Conservation (phyloP, 2,888 invertebrate species). For the Brassicogethes aeneus region DNA sequence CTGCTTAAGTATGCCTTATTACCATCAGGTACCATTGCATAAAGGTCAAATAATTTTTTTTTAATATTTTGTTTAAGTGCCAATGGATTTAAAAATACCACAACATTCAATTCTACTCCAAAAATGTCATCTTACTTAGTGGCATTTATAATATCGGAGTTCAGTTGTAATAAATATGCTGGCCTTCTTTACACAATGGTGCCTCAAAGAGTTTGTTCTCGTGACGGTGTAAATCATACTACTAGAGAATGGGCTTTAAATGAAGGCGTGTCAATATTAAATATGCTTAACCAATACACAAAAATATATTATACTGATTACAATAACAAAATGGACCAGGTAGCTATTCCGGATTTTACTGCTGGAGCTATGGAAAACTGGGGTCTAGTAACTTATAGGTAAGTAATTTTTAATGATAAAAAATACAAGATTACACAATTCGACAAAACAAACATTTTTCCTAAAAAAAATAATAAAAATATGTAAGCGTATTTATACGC, state of each 20-base stretch:
- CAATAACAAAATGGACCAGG: slow-evolving; percentile 65
- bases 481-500: too few relatives aligned
- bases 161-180: slow-evolving; percentile 36
- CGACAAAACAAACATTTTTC: too few relatives aligned
- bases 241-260: slow-evolving; percentile 16
- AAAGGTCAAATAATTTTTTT: too few relatives aligned
- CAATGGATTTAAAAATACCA: too few relatives aligned
- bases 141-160: slow-evolving; percentile 76
- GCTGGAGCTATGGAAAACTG: slow-evolving; percentile 90
- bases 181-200: slow-evolving; percentile 7
- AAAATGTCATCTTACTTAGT: slow-evolving; percentile 80
- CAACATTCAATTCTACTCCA: too few relatives aligned
- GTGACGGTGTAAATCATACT: slow-evolving; percentile 6
- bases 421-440: too few relatives aligned
- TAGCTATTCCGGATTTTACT: slow-evolving; percentile 77
- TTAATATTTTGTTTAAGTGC: too few relatives aligned
- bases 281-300: slow-evolving; percentile 18
- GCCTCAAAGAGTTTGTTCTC: slow-evolving; percentile 19
- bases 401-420: slow-evolving; percentile 9
- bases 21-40: too few relatives aligned
- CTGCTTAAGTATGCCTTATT: too few relatives aligned
- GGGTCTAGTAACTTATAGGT: slow-evolving; percentile 79
- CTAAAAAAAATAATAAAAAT: too few relatives aligned
- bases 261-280: slow-evolving; percentile 16
- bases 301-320: slow-evolving; percentile 21